Conservation (phyloP, 2,888 invertebrate genomes). For the Cryptophagus acutangulus region DNA sequence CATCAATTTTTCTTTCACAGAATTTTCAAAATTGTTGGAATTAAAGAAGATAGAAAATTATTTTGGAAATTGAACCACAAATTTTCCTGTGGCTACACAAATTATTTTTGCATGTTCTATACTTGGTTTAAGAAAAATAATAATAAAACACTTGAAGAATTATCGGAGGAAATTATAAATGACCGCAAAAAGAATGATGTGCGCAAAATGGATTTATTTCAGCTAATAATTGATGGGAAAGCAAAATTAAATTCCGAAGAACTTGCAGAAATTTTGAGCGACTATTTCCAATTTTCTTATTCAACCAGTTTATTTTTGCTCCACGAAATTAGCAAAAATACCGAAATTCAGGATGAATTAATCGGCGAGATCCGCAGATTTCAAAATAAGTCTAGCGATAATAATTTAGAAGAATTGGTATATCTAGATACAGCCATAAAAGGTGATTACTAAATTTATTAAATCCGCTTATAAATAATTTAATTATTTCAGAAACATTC, state of each 20-base stretch:
- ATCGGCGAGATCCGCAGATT: conserved; percentile 29
- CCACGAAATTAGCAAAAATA: conserved; percentile 26
- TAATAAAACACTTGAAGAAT: conserved; percentile 1
- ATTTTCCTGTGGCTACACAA: too few species aligned
- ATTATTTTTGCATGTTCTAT: too few species aligned
- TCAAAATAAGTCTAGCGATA: conserved; percentile 15
- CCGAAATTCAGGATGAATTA: conserved; percentile 27
- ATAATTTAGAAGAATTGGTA: conserved; percentile 6
- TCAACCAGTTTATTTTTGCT: conserved; percentile 23
- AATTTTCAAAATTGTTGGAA: too few species aligned
- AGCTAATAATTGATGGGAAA: conserved; percentile 16
- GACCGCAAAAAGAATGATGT: conserved; percentile 26
- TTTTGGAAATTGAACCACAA: too few species aligned
- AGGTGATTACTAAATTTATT: conserved; percentile 10
- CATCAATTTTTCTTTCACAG: too few species aligned
- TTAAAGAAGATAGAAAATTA: too few species aligned
- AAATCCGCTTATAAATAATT: neutral
- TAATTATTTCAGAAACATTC: conserved; percentile 15
- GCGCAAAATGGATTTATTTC: conserved; percentile 21
- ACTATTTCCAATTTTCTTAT: conserved; percentile 17
- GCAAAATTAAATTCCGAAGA: conserved; percentile 11
- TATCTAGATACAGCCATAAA: conserved; percentile 17
- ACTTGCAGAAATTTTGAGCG: conserved; percentile 16
- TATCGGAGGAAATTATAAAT: conserved; percentile 14
- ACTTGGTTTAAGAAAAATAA: too few species aligned